Conservation (phyloP, 1,140 invertebrate species). For the Ceratosolen solmsi region DNA sequence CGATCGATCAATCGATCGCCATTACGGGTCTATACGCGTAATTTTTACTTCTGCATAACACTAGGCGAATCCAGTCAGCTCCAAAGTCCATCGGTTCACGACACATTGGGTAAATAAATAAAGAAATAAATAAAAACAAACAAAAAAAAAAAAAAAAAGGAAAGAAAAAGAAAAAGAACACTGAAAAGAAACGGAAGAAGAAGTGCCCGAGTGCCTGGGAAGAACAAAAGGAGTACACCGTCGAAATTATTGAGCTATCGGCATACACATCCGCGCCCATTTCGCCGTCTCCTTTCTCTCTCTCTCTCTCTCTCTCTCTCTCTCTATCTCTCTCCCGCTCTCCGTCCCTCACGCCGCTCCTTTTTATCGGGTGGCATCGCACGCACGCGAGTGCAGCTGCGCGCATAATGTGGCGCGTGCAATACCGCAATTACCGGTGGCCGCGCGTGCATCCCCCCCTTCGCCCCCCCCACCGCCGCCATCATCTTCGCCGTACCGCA, state of each 20-base stretch:
- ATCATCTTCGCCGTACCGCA: no score
- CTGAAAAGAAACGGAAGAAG: background rate
- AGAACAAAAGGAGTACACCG: background rate
- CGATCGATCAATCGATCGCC: background rate
- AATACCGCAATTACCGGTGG: constrained; percentile 23
- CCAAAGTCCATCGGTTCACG: background rate
- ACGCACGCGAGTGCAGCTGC: constrained; percentile 4
- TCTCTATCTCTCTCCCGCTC: background rate
- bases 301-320: background rate
- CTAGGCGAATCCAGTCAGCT: no score
- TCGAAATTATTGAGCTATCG: constrained; percentile 3
- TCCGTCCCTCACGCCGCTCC: background rate
- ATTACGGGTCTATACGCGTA: background rate
- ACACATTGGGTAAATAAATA: background rate
- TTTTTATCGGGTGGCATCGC: background rate
- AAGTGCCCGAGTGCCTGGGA: background rate
- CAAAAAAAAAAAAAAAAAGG: background rate
- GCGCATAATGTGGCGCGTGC: constrained; percentile 11
- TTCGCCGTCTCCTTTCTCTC: background rate
- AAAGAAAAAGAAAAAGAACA: no score
- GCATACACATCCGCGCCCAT: background rate
- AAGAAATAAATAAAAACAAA: background rate
- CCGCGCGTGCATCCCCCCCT: background rate
- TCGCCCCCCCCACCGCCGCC: no score
- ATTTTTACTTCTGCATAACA: no score